Base-by-base conservation (phyloP, 2,888 invertebrate genomes). In the Lycophotia porphyrea region DNA sequence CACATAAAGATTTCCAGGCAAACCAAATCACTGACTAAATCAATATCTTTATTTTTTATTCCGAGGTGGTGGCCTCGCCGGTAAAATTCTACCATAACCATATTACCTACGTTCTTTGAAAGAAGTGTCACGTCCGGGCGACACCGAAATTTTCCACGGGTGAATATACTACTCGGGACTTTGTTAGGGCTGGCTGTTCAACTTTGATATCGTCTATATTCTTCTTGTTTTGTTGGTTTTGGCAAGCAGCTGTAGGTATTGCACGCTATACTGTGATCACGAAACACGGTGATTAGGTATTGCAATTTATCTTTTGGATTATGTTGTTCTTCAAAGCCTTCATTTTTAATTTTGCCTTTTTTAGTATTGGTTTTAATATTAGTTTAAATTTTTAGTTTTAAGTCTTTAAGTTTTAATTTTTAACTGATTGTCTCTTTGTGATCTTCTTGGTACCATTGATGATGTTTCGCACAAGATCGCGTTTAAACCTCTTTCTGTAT, bases 81-180 rank as follows among this genome's bases (percentile, higher is more conserved):
- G 76, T 70, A 80, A 86, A 80, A 85, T 85, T 78, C 74, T 47
- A 70, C 66, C 74, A 85, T 82, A 85, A 86, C 80, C 73, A 72
- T 74, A 76, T 84, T 84, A 81, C 76, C 70, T 84, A 86, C 69
- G 81, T 80, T 85, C 84, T 80, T 84, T 74, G 73, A 76, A 86
- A 84, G 78, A 81, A 71, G 84, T 69, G 80, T 81, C 86, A 88
- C 86, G 86, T 84, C 67, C 72, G 71, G 74, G 68, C 73, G 71
- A 77, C 81, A 84, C 76, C 75, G 75, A 81, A 86, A 88, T 84
- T 86, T 86, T 78, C 73, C 72, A 60, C 77, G 66, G 66, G 71
- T 80, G 78, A 76, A 78, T 88, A 81, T 84, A 81, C 81, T 81
- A 63, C 67, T 47, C 71, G 60, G 69, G 76, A 71, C 64, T 77